phyloP scores from a whole-genome alignment of 2,888 invertebrate genomes.

The Amiota minor region DNA sequence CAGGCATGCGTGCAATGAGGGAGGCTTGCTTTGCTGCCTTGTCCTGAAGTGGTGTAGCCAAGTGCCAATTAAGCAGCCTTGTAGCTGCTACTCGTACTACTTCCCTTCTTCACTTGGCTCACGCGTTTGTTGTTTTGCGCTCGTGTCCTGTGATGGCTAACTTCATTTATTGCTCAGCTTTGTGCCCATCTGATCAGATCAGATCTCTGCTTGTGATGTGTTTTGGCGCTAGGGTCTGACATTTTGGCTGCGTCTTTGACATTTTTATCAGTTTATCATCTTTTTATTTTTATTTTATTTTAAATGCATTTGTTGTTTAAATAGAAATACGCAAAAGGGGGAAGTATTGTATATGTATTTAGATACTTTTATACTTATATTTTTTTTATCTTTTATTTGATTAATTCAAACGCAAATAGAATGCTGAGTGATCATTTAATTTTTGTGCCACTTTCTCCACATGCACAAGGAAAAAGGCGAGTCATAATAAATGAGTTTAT shows the following conservation, averaged over 20 bases:
- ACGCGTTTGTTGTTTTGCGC: conserved; percentile 35
- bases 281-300: conserved; percentile 16
- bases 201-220: conserved; percentile 58
- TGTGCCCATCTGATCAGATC: conserved; percentile 51
- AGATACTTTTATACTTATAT: too few relatives aligned
- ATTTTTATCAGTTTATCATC: conserved; percentile 68
- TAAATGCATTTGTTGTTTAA: conserved; percentile 14
- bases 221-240: conserved; percentile 71
- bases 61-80: conserved; percentile 38
- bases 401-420: conserved; percentile 59
- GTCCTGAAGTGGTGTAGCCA: conserved; percentile 43
- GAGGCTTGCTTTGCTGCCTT: conserved; percentile 50
- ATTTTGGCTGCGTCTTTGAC: conserved; percentile 67
- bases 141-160: neutral
- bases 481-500: conserved; percentile 9
- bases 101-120: conserved; percentile 6
- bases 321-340: neutral
- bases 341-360: neutral
- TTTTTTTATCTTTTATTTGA: conserved; percentile 36
- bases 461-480: neutral
- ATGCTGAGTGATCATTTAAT: conserved; percentile 71
- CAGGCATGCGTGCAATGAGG: conserved; percentile 30
- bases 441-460: conserved; percentile 31
- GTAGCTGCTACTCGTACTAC: neutral
- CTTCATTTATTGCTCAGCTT: conserved; percentile 32